phyloP scores from a whole-genome alignment of 2,113 vertebrate genomes.

The Protobothrops flavoviridis region DNA sequence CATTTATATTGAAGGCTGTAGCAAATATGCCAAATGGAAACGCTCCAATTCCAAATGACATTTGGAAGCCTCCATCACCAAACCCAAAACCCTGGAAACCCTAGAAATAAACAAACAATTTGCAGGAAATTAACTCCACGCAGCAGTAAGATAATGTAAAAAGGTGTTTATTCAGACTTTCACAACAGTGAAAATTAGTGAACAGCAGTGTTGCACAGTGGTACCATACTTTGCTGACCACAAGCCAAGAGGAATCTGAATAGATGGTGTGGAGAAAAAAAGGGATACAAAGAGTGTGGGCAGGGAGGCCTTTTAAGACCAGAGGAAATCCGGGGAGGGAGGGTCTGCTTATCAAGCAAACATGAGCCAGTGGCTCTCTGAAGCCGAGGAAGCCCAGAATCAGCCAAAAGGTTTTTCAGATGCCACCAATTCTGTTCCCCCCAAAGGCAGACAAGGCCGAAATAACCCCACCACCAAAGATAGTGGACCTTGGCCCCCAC shows the following conservation, averaged over 20 bases:
- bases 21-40: too few species aligned
- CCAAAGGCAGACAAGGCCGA: background rate
- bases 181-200: slow-evolving; percentile 79
- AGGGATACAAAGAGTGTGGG: slow-evolving; percentile 25
- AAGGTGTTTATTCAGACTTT: slow-evolving; percentile 78
- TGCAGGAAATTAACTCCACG: slow-evolving; percentile 11
- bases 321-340: slow-evolving; percentile 21
- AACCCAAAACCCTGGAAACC: too few species aligned
- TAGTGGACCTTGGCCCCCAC: background rate
- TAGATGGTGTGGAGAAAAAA: background rate
- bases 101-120: too few species aligned
- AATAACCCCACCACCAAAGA: background rate
- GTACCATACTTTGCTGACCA: slow-evolving; percentile 41
- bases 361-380: background rate
- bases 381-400: background rate
- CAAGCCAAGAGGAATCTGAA: slow-evolving; percentile 44
- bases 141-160: slow-evolving; percentile 63
- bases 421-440: background rate
- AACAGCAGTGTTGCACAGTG: slow-evolving; percentile 56
- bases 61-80: too few species aligned
- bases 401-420: background rate
- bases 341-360: slow-evolving; percentile 8
- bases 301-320: background rate
- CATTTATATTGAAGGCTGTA: too few species aligned
- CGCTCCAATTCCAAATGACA: too few species aligned